Evolutionary conservation across 2,797 vertebrate genomes (phyloP).

Genomic region (Caiman crocodilus): DNA sequence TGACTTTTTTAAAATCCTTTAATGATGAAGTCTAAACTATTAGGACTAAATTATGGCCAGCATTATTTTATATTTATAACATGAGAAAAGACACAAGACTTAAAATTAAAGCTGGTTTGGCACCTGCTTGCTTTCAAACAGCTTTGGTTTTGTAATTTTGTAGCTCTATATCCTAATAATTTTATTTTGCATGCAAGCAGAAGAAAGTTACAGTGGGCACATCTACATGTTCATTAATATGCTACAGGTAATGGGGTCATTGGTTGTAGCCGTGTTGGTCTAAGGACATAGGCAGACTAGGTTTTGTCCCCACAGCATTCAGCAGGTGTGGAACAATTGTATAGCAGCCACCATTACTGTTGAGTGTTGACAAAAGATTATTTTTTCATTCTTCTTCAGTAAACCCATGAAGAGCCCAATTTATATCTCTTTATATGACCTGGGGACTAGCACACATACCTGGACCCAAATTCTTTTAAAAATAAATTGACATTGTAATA

Average conservation of each 20-base stretch:
- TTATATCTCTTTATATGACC: neutral
- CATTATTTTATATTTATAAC: neutral
- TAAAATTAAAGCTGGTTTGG: slow-evolving; percentile 55
- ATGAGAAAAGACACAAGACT: slow-evolving; percentile 22
- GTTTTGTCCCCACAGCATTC: neutral
- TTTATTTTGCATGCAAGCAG: slow-evolving; percentile 9
- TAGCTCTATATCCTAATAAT: slow-evolving; percentile 31
- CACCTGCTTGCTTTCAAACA: slow-evolving; percentile 43
- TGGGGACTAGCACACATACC: neutral
- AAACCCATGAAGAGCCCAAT: neutral
- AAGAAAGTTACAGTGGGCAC: slow-evolving; percentile 32
- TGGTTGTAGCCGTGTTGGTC: too few relatives aligned
- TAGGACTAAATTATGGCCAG: neutral
- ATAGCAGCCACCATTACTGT: neutral
- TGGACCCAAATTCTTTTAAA: neutral
- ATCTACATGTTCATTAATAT: neutral
- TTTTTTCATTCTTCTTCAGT: neutral
- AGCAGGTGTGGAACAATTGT: slow-evolving; percentile 45
- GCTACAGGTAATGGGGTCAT: too few relatives aligned
- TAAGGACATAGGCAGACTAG: neutral
- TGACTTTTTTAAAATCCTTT: slow-evolving; percentile 27
- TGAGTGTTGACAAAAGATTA: neutral
- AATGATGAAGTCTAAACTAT: neutral
- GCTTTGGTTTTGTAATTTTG: slow-evolving; percentile 42
- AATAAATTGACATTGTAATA: neutral